These are phyloP conservation scores for Masnerella sp. DNA, from an alignment of 2,888 invertebrate species.

Conservation along the genomic window DNA sequence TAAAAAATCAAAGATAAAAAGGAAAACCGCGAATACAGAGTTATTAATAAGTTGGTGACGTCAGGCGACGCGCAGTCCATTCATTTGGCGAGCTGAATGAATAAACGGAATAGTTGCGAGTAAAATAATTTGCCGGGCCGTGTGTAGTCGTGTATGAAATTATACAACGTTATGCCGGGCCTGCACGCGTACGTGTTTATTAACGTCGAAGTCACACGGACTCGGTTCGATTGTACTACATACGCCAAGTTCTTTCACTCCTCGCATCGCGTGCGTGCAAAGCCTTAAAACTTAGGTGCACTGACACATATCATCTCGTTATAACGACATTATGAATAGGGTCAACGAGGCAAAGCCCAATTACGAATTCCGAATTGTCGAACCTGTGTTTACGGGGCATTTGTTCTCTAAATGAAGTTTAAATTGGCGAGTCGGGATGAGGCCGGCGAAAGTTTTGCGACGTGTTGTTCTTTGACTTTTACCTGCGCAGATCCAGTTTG, in stretches of 20 bases:
- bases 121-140: slow-evolving; percentile 17
- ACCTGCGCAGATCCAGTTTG: no score
- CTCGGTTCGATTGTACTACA: slow-evolving; percentile 23
- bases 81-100: slow-evolving; percentile 42
- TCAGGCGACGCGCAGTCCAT: slow-evolving; percentile 31
- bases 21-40: no score
- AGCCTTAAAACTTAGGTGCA: slow-evolving; percentile 39
- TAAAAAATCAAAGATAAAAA: no score
- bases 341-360: slow-evolving; percentile 2
- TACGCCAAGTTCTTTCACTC: slow-evolving; percentile 33
- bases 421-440: no score
- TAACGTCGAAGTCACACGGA: slow-evolving; percentile 16
- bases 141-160: slow-evolving; percentile 28
- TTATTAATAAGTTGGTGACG: slow-evolving; percentile 22
- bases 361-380: no score
- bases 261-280: slow-evolving; percentile 41
- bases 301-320: slow-evolving; percentile 23
- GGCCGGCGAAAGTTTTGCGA: no score
- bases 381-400: no score
- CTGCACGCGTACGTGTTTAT: slow-evolving; percentile 16
- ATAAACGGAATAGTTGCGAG: slow-evolving; percentile 35
- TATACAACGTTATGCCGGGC: slow-evolving; percentile 25
- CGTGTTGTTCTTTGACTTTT: no score
- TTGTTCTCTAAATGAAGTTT: no score
- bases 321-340: slow-evolving; percentile 19